Evolutionary conservation across 2,888 invertebrate species (phyloP), one percentile per base, ranked within the genome.

Genomic region (Nasonovia ribisnigri): DNA sequence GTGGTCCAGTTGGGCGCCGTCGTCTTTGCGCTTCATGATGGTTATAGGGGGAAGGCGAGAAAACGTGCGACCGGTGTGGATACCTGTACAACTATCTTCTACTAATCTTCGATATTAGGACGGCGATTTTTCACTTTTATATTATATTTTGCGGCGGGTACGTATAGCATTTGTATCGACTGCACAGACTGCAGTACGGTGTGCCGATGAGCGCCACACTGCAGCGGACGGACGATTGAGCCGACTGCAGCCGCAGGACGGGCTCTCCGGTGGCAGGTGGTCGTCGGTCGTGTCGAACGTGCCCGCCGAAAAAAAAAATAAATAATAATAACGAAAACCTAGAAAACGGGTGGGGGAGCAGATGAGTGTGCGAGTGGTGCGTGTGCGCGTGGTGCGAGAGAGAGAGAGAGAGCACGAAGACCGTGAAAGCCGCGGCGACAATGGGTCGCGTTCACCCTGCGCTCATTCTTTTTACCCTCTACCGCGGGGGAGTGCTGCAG

Each of bases 401-500:
- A 24, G 84, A 48, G 84, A 48, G 91, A 20, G 46, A 20, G 88
- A 16, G 26, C 51, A 42, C 29, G 26, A 54, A n/a, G 88, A 29
- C 51, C 51, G 77, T 20, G 88, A 60, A 26, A 36, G 54, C 89
- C 26, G 48, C 48, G 48, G 42, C 87, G 87, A 88, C 88, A 51
- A 88, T 48, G 90, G 60, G 90, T 84, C 54, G 93, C 93, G 93
- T 93, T 90, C 90, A 90, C 93, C 93, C 90, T 60, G 93, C 93
- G 60, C 57, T 57, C 92, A 46, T 91, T 86, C 60, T 51, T 88
- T 54, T 87, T 51, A 29, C 48, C 42, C 46, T n/a, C 43, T 60
- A 46, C 20, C 51, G 90, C 84, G 91, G 91, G 91, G 88, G 48
- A 36, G 51, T 26, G 67, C 57, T 16, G 46, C 51, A 51, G 42